Conservation (phyloP, 1,140 invertebrate species). For the Copidosoma floridanum region DNA sequence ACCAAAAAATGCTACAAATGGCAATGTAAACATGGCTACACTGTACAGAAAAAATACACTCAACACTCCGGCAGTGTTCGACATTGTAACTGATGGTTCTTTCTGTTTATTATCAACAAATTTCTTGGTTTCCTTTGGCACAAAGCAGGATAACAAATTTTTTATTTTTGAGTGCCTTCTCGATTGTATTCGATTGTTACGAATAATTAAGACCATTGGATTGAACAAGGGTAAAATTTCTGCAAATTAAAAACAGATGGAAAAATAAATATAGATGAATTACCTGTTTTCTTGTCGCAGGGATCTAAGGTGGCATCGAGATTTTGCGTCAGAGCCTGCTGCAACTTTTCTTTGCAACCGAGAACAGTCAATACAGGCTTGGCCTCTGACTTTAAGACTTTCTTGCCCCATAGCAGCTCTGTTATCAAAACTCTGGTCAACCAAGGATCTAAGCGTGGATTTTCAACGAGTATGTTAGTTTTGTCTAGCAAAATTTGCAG, state of each 20-base stretch:
- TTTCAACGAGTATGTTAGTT: slow-evolving; percentile 65
- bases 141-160: slow-evolving; percentile 29
- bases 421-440: slow-evolving; percentile 75
- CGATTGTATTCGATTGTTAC: slow-evolving; percentile 49
- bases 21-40: slow-evolving; percentile 78
- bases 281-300: slow-evolving; percentile 44
- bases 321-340: slow-evolving; percentile 45
- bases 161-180: slow-evolving; percentile 33
- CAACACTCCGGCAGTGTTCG: slow-evolving; percentile 49
- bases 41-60: slow-evolving; percentile 73
- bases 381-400: slow-evolving; percentile 63
- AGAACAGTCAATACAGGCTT: slow-evolving; percentile 70
- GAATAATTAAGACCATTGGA: slow-evolving; percentile 51
- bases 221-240: slow-evolving; percentile 30
- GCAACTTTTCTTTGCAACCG: slow-evolving; percentile 62
- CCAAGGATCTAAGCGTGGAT: slow-evolving; percentile 67
- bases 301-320: slow-evolving; percentile 21
- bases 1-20: slow-evolving; percentile 73
- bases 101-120: slow-evolving; percentile 14
- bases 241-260: slow-evolving; percentile 48
- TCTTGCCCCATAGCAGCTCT: slow-evolving; percentile 80
- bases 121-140: slow-evolving; percentile 28
- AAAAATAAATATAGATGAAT: slow-evolving; percentile 32
- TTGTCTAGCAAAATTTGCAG: slow-evolving; percentile 66
- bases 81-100: slow-evolving; percentile 34